Evolutionary conservation across 2,888 invertebrate species (phyloP), one percentile per base, ranked within the genome.

Genomic region (Gastrophysa polygoni): DNA sequence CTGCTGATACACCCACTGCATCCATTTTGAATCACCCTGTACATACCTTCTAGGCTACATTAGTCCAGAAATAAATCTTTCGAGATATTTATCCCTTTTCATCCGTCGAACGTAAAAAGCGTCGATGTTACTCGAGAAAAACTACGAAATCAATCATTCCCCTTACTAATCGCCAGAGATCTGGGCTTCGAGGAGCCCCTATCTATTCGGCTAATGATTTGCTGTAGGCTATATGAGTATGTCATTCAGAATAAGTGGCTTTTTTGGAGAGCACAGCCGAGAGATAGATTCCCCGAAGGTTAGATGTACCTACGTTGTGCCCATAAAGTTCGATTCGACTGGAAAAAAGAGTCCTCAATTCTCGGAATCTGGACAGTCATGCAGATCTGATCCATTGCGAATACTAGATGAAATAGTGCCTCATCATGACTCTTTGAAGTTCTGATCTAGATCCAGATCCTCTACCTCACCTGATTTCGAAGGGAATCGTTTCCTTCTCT

Each of bases 181-280:
- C 69, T 66, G 66, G 68, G 68, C 66, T 68, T 67, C 64, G 64
- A 66, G 63, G 68, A 71, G 70, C 70, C 71, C 69, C 68, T n/a
- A n/a, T 60, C 68, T 66, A 63, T 38, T 14, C 67, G 65, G 69
- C 72, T 73, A 69, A 72, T 70, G 71, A 72, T 72, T 72, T 68
- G 70, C 67, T 67, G 68, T 71, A 72, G 38, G 38, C 38, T 38
- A 38, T 38, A n/a, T 38, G 14, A 72, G 72, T 69, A 71, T 69
- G 66, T 69, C 69, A 68, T 68, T 61, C 57, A 65, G 61, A 63
- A 48, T 49, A 48, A 59, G 61, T 55, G 61, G 61, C 49, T 65
- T 68, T 68, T 67, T 68, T 67, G 55, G 55, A 58, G 59, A 48
- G 50, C 48, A 48, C 34, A 48, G 44, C 47, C 32, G 38, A 34